These are phyloP conservation scores for Loripinus fragilis DNA, from an alignment of 2,888 invertebrate species.

Conservation along the genomic window DNA sequence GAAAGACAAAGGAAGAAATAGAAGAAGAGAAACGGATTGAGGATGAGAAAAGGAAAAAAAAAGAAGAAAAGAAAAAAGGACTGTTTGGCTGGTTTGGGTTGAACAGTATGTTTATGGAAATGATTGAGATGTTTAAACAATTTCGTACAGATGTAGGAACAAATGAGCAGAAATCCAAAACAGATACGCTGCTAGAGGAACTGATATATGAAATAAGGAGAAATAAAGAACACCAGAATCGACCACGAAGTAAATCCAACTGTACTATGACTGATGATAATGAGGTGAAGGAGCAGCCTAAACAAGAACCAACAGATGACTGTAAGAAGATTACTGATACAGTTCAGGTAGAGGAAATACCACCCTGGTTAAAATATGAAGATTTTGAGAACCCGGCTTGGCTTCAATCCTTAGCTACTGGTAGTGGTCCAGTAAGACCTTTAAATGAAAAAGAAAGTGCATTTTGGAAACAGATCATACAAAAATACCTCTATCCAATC, in stretches of 20 bases:
- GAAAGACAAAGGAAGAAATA: conserved; percentile 84
- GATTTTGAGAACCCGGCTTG: conserved; percentile 94
- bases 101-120: conserved; percentile 66
- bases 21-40: conserved; percentile 90
- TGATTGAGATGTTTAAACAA: conserved; percentile 66
- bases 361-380: conserved; percentile 84
- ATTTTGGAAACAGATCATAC: conserved; percentile 98
- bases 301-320: not conserved
- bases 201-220: conserved; percentile 63
- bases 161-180: conserved; percentile 49
- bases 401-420: conserved; percentile 94
- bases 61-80: conserved; percentile 91
- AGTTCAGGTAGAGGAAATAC: not conserved
- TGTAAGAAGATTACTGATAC: not conserved
- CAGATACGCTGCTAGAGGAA: conserved; percentile 69
- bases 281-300: not conserved
- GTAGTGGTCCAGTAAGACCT: conserved; percentile 95
- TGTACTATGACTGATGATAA: conserved; percentile 38
- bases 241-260: conserved; percentile 26
- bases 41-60: conserved; percentile 85
- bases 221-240: conserved; percentile 23
- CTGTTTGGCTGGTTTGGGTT: conserved; percentile 84
- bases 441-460: conserved; percentile 91
- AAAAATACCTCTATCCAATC: conserved; percentile 96
- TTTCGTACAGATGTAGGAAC: conserved; percentile 43